Conservation (phyloP, 2,797 vertebrate genomes). For the Bradypus variegatus region DNA sequence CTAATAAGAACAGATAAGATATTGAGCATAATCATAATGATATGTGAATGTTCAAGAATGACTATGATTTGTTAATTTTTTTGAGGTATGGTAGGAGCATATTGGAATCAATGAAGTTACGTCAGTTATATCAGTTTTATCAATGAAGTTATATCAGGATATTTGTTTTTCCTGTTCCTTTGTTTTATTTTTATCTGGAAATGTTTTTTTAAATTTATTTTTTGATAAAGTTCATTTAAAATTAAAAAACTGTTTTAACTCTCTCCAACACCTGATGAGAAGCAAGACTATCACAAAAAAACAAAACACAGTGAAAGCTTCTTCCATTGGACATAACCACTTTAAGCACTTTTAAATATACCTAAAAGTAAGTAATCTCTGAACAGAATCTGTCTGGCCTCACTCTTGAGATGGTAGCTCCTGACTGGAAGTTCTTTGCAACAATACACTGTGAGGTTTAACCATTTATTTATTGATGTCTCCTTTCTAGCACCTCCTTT, state of each 20-base stretch:
- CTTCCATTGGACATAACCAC: neutral
- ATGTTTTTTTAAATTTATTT: no score
- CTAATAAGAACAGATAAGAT: neutral
- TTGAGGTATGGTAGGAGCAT: no score
- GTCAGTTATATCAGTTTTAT: no score
- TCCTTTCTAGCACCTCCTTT: neutral
- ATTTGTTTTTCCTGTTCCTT: no score
- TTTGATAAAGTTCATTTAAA: no score
- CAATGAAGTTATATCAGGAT: no score
- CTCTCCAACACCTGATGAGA: neutral
- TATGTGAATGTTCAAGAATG: no score
- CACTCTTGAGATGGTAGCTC: neutral
- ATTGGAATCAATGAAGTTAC: no score
- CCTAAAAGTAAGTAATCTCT: neutral
- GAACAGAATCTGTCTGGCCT: neutral
- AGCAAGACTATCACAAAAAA: neutral
- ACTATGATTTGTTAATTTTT: no score
- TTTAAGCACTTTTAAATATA: neutral
- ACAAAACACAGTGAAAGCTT: neutral
- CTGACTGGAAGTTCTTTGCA: neutral
- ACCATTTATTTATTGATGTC: neutral
- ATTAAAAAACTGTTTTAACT: no score
- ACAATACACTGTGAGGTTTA: neutral
- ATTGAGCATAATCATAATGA: no score
- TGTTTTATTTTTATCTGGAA: no score